Base-by-base conservation (phyloP, 2,797 vertebrate genomes). In the Ctenopoma kingsleyae region DNA sequence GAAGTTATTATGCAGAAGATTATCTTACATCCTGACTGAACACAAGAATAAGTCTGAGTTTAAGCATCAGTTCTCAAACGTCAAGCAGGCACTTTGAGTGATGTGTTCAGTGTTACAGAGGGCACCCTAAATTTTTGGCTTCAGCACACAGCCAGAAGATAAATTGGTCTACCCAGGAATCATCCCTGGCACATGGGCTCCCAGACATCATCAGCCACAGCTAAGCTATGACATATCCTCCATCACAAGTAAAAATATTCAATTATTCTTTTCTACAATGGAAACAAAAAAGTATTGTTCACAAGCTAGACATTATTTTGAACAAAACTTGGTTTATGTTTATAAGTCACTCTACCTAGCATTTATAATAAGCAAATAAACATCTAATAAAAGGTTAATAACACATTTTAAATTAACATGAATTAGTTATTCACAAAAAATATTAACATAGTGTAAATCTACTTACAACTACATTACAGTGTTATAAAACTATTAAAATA, bases 71-170 rank as follows among this genome's bases (percentile, higher is more conserved):
- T 62, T 78, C 47, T 58, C 32, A 87, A 87, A 88, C 84, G 87
- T 79, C 86, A 91, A 52, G 76, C 58, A 75, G 85, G 78, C 77
- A 82, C 74, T 80, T 65, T 86, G 81, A 87, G 66, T 78, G 77
- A 80, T 76, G 56, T 74, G 60, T 69, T 75, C 76, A 78, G 55
- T 71, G 83, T 86, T 74, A 73, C 53, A 59, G 60, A 85, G 35
- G 71, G 69, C 57, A 67, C 44, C 71, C 62, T 48, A 47, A 38
- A 79, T 82, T 66, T 77, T 41, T 80, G 67, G 74, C 79, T 68
- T 76, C 57, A 63, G 38, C 56, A 32, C 54, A 55, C 62, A 58
- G 67, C 65, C 74, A 61, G 41, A 13, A 70, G 62, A 62, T 70
- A 63, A 86, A 85, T 32, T 68, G 20, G 38, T 44, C 51, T 65